A percentile compares a stretch with the other conserved stretches of the same genome.
phyloP scores from a whole-genome alignment of 1,140 invertebrate species.

The roundworm (Caenorhabditis elegans) region DNA sequence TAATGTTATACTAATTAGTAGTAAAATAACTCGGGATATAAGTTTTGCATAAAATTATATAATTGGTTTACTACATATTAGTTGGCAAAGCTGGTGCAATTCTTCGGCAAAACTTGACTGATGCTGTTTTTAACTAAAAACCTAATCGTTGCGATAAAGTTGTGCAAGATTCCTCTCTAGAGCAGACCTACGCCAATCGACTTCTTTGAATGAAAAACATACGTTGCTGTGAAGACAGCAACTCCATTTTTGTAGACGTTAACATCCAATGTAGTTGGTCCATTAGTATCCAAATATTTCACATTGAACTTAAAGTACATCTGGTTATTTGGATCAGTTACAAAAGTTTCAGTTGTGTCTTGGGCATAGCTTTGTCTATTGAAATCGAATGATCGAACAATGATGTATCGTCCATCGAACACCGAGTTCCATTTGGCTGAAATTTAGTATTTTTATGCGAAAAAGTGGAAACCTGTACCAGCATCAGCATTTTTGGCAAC shows the following conservation, averaged over 20 bases:
- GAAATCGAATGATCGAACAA: background rate
- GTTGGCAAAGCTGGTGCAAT: no score
- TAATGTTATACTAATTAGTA: no score
- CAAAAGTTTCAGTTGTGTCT: background rate
- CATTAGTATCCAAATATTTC: background rate
- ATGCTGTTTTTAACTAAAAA: no score
- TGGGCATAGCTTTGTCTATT: background rate
- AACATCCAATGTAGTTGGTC: background rate
- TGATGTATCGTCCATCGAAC: background rate
- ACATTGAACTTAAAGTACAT: background rate
- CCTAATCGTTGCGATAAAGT: no score
- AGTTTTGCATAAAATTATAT: no score
- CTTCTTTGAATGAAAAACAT: no score
- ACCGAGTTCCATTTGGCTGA: background rate
- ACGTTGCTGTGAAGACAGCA: background rate
- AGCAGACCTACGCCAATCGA: no score
- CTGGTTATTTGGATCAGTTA: background rate
- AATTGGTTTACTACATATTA: no score
- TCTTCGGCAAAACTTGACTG: no score
- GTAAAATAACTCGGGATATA: no score
- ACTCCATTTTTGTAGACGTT: background rate
- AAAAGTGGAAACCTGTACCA: background rate
- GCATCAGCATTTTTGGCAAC: background rate
- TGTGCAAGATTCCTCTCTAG: no score
- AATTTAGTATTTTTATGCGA: background rate